A percentile compares a stretch with the other conserved stretches of the same genome.
These are phyloP conservation scores for Drosophila greeni DNA, from an alignment of 2,888 invertebrate species.

Conservation along the genomic window DNA sequence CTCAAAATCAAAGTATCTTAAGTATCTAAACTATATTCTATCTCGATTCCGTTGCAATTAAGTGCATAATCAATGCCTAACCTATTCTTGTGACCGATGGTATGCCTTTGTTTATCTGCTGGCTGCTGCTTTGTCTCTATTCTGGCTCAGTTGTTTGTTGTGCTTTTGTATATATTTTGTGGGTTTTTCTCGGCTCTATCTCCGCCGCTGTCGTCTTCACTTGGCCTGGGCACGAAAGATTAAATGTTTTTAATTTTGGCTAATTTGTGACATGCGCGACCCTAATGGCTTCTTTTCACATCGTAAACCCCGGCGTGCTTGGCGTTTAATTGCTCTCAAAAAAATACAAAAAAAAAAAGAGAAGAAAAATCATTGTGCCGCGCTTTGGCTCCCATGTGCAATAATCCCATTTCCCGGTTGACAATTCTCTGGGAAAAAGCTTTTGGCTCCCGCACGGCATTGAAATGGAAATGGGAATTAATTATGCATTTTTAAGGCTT, in stretches of 20 bases:
- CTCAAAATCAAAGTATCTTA: neutral
- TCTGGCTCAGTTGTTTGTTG: slow-evolving; percentile 16
- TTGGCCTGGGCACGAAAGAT: slow-evolving; percentile 54
- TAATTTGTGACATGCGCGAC: slow-evolving; percentile 72
- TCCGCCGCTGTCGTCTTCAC: slow-evolving; percentile 16
- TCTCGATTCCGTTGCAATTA: neutral
- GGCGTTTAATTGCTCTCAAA: slow-evolving; percentile 61
- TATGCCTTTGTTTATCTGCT: slow-evolving; percentile 25
- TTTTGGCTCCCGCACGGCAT: slow-evolving; percentile 13
- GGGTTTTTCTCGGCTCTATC: slow-evolving; percentile 30
- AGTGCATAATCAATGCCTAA: slow-evolving; percentile 1
- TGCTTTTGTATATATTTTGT: slow-evolving; percentile 35
- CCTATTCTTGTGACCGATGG: slow-evolving; percentile 20
- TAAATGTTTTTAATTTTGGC: slow-evolving; percentile 68
- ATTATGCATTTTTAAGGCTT: slow-evolving; percentile 66
- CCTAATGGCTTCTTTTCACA: slow-evolving; percentile 72
- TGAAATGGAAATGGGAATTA: slow-evolving; percentile 49
- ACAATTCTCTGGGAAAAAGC: slow-evolving; percentile 56
- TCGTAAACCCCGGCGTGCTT: slow-evolving; percentile 55
- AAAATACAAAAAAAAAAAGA: slow-evolving; percentile 12
- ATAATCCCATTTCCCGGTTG: slow-evolving; percentile 41
- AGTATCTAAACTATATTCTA: neutral
- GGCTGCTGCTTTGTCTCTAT: slow-evolving; percentile 32
- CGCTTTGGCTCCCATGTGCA: slow-evolving; percentile 16
- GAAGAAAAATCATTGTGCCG: slow-evolving; percentile 19